Base-by-base conservation (phyloP, 2,888 invertebrate genomes). In the Gryllus longicercus region DNA sequence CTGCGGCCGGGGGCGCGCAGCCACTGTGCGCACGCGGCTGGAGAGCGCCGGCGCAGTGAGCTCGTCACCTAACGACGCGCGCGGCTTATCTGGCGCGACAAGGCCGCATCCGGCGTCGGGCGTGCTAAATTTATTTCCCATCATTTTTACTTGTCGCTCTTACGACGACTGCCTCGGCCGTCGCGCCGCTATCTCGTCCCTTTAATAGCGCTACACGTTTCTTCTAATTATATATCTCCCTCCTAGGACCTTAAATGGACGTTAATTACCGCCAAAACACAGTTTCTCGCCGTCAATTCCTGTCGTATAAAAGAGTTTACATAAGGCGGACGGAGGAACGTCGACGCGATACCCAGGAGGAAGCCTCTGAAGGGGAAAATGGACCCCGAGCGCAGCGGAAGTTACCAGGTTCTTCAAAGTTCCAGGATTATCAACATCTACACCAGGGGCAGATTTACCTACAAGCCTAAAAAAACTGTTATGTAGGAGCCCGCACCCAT, bases 91-190 rank as follows among this genome's bases (percentile, higher is more conserved):
- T 38, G 38, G 38, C 38, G 38, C 38, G 38, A 38, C 38, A 38
- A 38, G 38, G 38, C 14, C 63, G n/a, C 63, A 63, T 63, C 63
- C 63, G 63, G 63, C n/a, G 8, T 14, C 10, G 63, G 63, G n/a
- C 63, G 63, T 63, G 63, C 63, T 63, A 63, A 63, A 63, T 63
- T 63, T 63, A 63, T 63, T 63, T 63, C 63, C n/a, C n/a, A 63
- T 14, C 16, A 63, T 18, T n/a, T 63, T 63, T 63, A 63, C 63
- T 63, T 11, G 63, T 18, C 63, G 4, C 11, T 63, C 63, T n/a
- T 63, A 14, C 63, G 63, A n/a, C 63, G 63, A 63, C 63, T 16
- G n/a, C 63, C 63, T 14, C 63, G 4, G 63, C 63, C 63, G 63
- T 11, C 63, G 3, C n/a, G 63, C 5, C 63, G 63, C 63, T 63